Conservation (phyloP, 2,888 invertebrate species). For the Leptopilina syphax region DNA sequence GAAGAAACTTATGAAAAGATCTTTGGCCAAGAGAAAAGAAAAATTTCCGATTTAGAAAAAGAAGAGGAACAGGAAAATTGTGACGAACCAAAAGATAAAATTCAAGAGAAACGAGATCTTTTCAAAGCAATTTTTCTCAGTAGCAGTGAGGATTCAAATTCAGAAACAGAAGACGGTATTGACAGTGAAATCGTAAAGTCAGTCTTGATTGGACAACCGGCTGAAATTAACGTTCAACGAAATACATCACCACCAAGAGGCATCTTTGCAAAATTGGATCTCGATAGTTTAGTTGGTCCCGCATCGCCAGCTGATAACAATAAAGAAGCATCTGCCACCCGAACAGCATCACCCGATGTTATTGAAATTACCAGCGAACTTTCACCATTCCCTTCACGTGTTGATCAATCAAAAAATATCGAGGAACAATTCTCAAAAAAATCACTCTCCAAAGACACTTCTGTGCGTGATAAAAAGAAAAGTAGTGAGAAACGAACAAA, state of each 20-base stretch:
- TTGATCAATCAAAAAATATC: slow-evolving; percentile 52
- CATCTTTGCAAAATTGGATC: slow-evolving; percentile 83
- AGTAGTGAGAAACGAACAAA: slow-evolving; percentile 64
- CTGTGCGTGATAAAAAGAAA: slow-evolving; percentile 44
- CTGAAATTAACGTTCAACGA: slow-evolving; percentile 80
- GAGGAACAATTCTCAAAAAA: slow-evolving; percentile 44
- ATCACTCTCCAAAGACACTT: slow-evolving; percentile 62
- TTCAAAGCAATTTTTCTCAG: slow-evolving; percentile 94
- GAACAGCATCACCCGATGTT: slow-evolving; percentile 40
- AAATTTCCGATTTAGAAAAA: background rate
- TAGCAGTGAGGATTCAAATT: slow-evolving; percentile 84
- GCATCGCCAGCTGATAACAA: slow-evolving; percentile 42
- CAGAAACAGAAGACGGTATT: slow-evolving; percentile 73
- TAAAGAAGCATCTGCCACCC: background rate
- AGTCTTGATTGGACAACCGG: slow-evolving; percentile 70
- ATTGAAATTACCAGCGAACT: slow-evolving; percentile 28
- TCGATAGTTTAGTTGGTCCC: slow-evolving; percentile 78
- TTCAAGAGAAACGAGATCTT: slow-evolving; percentile 84
- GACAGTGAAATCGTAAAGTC: slow-evolving; percentile 66
- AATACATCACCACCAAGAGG: slow-evolving; percentile 85
- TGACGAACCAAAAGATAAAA: slow-evolving; percentile 43
- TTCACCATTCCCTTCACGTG: slow-evolving; percentile 78
- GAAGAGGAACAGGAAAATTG: background rate
- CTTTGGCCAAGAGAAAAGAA: slow-evolving; percentile 58
- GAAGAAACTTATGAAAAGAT: slow-evolving; percentile 68